A percentile compares a stretch with the other conserved stretches of the same genome.
Evolutionary conservation across 2,888 invertebrate genomes (phyloP).

Genomic region (Drosophila acutilabella): DNA sequence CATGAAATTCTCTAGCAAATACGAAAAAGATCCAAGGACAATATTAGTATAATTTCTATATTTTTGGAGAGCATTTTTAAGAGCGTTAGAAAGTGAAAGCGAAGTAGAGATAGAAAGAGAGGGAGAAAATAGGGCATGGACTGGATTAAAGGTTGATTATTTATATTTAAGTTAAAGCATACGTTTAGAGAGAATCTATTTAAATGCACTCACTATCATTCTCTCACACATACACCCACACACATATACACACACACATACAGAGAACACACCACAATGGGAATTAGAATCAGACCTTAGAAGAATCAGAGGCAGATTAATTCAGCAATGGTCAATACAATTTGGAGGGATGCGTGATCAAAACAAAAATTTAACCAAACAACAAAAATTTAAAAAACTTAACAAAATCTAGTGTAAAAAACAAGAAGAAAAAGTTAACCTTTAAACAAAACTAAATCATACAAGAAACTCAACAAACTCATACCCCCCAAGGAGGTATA

Average conservation of each 20-base stretch:
- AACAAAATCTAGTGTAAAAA: constrained; percentile 20
- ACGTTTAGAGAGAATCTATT: constrained; percentile 45
- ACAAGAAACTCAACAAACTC: constrained; percentile 28
- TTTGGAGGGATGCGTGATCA: constrained; percentile 85
- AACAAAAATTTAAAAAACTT: background rate
- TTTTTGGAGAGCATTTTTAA: constrained; percentile 40
- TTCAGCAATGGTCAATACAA: constrained; percentile 75
- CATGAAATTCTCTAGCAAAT: constrained; percentile 62
- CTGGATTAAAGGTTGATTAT: constrained; percentile 44
- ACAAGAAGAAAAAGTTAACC: constrained; percentile 46
- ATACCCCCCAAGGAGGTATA: constrained; percentile 24
- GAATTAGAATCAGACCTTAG: constrained; percentile 56
- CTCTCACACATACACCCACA: constrained; percentile 33
- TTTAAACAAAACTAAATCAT: constrained; percentile 38
- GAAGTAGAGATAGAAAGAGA: background rate
- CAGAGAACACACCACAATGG: constrained; percentile 44
- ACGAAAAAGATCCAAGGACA: constrained; percentile 63
- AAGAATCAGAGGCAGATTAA: constrained; percentile 42
- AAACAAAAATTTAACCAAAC: constrained; percentile 46
- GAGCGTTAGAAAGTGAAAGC: constrained; percentile 1
- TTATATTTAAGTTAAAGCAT: constrained; percentile 57
- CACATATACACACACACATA: constrained; percentile 20
- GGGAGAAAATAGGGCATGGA: constrained; percentile 27
- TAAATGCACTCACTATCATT: constrained; percentile 54
- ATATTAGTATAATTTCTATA: constrained; percentile 77